Conservation (phyloP, 2,113 vertebrate species). For the Laticauda colubrina region DNA sequence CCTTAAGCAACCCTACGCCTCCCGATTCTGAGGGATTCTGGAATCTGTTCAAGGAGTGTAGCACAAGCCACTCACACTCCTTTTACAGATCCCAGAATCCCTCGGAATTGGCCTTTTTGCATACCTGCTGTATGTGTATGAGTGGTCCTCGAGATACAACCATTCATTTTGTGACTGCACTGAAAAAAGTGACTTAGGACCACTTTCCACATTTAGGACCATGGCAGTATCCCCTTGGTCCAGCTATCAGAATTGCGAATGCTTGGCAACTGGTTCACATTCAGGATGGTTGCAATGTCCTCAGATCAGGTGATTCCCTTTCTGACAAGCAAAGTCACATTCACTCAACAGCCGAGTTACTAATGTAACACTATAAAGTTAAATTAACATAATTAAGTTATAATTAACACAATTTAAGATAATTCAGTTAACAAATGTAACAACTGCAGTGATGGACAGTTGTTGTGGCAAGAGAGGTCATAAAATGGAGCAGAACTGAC, state of each 20-base stretch:
- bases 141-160: neutral
- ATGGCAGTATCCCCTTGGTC: neutral
- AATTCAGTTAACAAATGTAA: neutral
- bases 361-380: neutral
- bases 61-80: neutral
- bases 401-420: neutral
- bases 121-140: neutral
- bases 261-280: neutral
- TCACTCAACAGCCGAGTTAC: neutral
- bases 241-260: neutral
- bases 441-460: neutral
- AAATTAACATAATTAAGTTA: neutral
- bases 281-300: neutral
- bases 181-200: neutral
- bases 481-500: neutral
- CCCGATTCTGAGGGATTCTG: neutral
- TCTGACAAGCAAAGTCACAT: neutral
- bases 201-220: neutral
- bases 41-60: neutral
- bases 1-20: neutral
- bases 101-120: neutral
- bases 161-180: neutral
- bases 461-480: neutral
- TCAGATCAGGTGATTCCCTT: neutral
- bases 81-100: too few relatives aligned